Evolutionary conservation across 2,113 vertebrate genomes (phyloP), one percentile per base, ranked within the genome.

Genomic region (Recurvirostra avosetta): DNA sequence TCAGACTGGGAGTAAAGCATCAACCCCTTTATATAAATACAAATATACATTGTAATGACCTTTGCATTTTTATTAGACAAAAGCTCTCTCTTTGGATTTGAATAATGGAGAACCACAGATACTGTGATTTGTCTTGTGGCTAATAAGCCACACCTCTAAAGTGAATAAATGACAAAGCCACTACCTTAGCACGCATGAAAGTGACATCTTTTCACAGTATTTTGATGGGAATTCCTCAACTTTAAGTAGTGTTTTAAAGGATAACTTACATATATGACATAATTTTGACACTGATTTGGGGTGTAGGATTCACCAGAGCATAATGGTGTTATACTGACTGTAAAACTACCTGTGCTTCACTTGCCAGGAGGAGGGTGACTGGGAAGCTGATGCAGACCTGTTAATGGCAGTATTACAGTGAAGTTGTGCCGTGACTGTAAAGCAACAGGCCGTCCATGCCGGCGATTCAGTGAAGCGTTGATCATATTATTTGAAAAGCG

Each of bases 371-470:
- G 62, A 3, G 52, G 50, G 30, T 14, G 67, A 25, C 3, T 4
- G 21, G 38, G 68, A 12, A 27, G 59, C n/a, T 5, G 30, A 0
- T 17, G 47, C 45, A 83, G 79, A 40, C 6, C 29, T 68, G 61
- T 9, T 41, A 22, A 4, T 1, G 1, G 26, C 19, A 12, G 34
- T 2, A 3, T 6, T 38, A 26, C 26, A 43, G 13, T 12, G 26
- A 59, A 43, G 15, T 4, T 34, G 70, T 72, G 77, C 43, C 5
- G 17, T 2, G n/a, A 26, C 59, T 71, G 45, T 15, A 49, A 41
- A 78, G 17, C 5, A 15, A 17, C 38, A 56, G 52, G 5, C 30
- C 22, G 4, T 19, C 65, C 52, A 19, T 6, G 1, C 43, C 26
- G 2, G 15, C 4, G 34, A 82, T 20, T n/a, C 53, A 36, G 4